A percentile compares a stretch with the other conserved stretches of the same genome.
These are phyloP conservation scores for Salvelinus fontinalis DNA, from an alignment of 2,113 vertebrate species.

Conservation along the genomic window DNA sequence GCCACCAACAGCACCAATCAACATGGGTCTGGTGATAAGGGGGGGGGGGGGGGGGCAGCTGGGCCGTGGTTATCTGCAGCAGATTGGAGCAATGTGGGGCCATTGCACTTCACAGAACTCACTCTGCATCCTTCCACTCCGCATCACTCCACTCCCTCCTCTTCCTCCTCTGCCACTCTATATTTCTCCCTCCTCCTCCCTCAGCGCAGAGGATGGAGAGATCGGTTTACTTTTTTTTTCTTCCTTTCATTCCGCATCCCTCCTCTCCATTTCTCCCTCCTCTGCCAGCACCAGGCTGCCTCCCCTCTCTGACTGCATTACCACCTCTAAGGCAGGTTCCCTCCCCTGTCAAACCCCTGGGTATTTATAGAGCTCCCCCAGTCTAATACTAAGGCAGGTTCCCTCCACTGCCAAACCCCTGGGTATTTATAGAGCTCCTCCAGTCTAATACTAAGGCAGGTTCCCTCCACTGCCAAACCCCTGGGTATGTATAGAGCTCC, in stretches of 20 bases:
- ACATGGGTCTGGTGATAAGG: too few species aligned
- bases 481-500: too few species aligned
- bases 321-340: neutral
- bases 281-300: neutral
- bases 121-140: neutral
- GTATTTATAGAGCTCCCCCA: too few species aligned
- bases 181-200: neutral
- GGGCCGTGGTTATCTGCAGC: neutral
- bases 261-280: neutral
- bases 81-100: neutral
- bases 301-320: neutral
- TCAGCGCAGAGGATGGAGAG: too few species aligned
- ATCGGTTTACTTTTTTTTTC: too few species aligned
- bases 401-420: too few species aligned
- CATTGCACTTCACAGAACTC: neutral
- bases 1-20: slow-evolving; percentile 11
- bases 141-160: too few species aligned
- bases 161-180: neutral
- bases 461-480: too few species aligned
- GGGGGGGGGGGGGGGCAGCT: neutral
- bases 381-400: too few species aligned
- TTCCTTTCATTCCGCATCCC: neutral
- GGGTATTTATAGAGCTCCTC: too few species aligned
- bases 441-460: too few species aligned
- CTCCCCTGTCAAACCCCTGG: too few species aligned